Base-by-base conservation (phyloP, 2,797 vertebrate genomes). In the Mionectes olivaceus region DNA sequence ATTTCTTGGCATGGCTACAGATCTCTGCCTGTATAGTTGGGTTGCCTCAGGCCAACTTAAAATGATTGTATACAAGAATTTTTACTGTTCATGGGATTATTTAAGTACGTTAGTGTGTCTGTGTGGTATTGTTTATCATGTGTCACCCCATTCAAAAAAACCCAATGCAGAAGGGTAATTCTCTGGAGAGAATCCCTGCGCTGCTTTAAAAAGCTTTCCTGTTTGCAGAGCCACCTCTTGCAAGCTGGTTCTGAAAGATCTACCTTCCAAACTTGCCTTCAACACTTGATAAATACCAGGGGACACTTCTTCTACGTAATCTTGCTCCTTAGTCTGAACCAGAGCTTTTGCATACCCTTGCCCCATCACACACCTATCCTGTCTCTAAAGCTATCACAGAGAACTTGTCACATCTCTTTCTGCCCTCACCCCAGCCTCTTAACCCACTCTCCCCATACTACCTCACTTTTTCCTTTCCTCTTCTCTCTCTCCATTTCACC, bases 1-100 rank as follows among this genome's bases (percentile, higher is more conserved):
- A 78, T 91, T 94, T 93, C 79, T 91, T 94, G 93, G 91, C 93
- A 89, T 83, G 61, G 52, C 79, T 93, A 73, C 65, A 83, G 84
- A 81, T 71, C 53, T 71, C 53, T 93, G 64, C 93, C 94, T 89
- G 50, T 83, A 14, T 91, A 59, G 93, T 94, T 91, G 87, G 35
- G 61, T 94, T 95, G 89, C 93, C 76, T 94, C 21, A 46, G 63
- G 84, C 76, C 53, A 83, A 52, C 50, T 92, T 94, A 68, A 83
- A 94, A 89, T 83, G 21, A 87, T 71, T 13, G 19, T 60, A 57
- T 83, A 49, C 10, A 28, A 63, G 70, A 87, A 90, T 83, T 57
- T 92, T 63, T 65, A 41, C 39, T 76, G 69, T 55, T 18, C 86
- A 78, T 39, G 43, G 35, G 39, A 59, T 83, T 80, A 35, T 92